Percentiles rank a stretch among this genome's conserved stretches.
These are phyloP conservation scores for Dipodomys stephensi DNA, from an alignment of 2,113 vertebrate species.

Conservation along the genomic window DNA sequence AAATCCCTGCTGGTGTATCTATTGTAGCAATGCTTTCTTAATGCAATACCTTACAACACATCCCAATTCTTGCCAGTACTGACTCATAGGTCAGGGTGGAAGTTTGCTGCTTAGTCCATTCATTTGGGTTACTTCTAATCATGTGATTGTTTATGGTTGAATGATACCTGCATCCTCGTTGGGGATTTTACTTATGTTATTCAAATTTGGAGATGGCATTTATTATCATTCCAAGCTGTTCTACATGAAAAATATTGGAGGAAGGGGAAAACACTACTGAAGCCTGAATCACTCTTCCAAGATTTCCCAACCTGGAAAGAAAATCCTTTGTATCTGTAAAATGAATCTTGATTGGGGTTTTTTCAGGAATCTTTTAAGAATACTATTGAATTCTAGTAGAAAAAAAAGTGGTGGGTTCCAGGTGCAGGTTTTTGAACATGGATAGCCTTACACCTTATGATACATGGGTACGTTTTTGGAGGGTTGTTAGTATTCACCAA, in stretches of 20 bases:
- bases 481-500: background rate
- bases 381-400: background rate
- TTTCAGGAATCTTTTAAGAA: background rate
- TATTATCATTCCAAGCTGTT: background rate
- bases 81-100: background rate
- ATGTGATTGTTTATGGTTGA: background rate
- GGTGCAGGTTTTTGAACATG: background rate
- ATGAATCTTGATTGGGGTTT: too few relatives aligned
- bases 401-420: background rate
- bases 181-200: background rate
- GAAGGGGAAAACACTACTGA: background rate
- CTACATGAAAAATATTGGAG: background rate
- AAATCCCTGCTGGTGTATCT: background rate
- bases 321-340: background rate
- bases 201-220: background rate
- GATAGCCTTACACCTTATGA: background rate
- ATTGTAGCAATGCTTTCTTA: fast-evolving
- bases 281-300: background rate
- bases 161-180: background rate
- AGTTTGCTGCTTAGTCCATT: background rate
- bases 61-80: background rate
- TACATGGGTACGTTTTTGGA: background rate
- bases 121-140: background rate
- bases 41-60: fast-evolving
- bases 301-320: background rate